A percentile compares a stretch with the other conserved stretches of the same genome.
Evolutionary conservation across 2,113 vertebrate species (phyloP).

Genomic region (Spea bombifrons): DNA sequence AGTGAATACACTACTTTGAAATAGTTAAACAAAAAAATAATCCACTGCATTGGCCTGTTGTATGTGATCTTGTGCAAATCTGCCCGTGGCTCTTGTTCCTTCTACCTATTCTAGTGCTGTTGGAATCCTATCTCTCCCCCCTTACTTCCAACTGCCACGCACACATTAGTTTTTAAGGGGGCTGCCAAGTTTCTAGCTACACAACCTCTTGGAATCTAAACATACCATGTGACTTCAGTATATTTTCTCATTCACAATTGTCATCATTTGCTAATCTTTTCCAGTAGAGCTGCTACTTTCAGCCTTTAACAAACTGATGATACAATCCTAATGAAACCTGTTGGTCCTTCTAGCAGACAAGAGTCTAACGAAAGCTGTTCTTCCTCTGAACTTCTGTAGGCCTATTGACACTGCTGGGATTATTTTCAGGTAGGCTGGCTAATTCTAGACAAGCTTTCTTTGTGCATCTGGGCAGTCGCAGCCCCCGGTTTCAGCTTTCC

Average conservation of each 20-base stretch:
- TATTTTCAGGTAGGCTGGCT: conserved; percentile 46
- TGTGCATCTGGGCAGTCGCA: conserved; percentile 39
- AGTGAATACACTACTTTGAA: too few relatives aligned
- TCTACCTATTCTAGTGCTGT: conserved; percentile 15
- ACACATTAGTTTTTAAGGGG: not conserved
- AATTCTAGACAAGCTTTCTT: conserved; percentile 36
- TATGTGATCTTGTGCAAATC: not conserved
- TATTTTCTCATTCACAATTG: not conserved
- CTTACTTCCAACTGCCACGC: conserved; percentile 26
- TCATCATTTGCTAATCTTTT: conserved; percentile 23
- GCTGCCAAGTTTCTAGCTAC: conserved; percentile 22
- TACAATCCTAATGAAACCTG: not conserved
- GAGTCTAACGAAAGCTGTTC: conserved; percentile 7
- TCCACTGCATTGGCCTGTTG: not conserved
- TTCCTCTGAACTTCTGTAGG: conserved; percentile 12
- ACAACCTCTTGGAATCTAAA: conserved; percentile 1
- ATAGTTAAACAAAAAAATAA: too few relatives aligned
- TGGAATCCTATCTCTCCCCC: not conserved
- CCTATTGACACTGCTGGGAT: conserved; percentile 43
- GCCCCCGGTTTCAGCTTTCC: conserved; percentile 42
- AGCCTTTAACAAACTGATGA: not conserved
- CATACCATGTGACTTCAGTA: conserved; percentile 5
- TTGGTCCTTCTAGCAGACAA: conserved; percentile 9
- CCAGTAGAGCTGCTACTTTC: not conserved
- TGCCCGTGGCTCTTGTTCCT: not conserved